A percentile compares a stretch with the other conserved stretches of the same genome.
Conservation (phyloP, 2,113 vertebrate species). For the Xyrauchen texanus region DNA sequence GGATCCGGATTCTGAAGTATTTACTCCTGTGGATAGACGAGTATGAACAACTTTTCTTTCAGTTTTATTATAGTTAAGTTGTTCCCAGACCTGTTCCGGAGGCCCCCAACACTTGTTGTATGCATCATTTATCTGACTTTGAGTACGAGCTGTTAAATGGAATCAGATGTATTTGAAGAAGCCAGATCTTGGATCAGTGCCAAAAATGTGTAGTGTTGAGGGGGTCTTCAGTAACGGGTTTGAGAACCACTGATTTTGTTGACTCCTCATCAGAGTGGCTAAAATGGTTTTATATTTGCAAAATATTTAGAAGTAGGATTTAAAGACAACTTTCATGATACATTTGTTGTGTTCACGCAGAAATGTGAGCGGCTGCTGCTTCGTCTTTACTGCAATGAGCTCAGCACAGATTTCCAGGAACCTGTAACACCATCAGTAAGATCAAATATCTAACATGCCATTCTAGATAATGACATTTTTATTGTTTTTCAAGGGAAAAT, state of each 20-base stretch:
- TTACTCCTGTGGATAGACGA: slow-evolving; percentile 78
- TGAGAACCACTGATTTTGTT: no score
- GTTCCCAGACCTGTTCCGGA: no score
- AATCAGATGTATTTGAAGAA: no score
- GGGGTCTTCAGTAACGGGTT: no score
- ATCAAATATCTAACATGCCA: not conserved
- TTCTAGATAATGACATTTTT: not conserved
- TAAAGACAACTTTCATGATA: not conserved
- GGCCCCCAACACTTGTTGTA: no score
- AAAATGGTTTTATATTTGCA: no score
- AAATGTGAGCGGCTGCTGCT: slow-evolving; percentile 90
- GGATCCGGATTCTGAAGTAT: slow-evolving; percentile 62
- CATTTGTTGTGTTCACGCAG: slow-evolving; percentile 66
- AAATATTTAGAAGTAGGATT: no score
- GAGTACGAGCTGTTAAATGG: no score
- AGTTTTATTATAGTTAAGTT: not conserved
- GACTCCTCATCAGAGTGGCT: no score
- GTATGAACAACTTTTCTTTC: slow-evolving; percentile 56
- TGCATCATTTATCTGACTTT: no score
- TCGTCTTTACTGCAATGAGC: slow-evolving; percentile 88
- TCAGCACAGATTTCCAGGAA: slow-evolving; percentile 96
- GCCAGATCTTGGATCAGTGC: no score
- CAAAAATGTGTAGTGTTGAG: no score
- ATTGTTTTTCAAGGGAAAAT: not conserved
- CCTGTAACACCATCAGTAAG: slow-evolving; percentile 87